A percentile compares a stretch with the other conserved stretches of the same genome.
Conservation (phyloP, 2,888 invertebrate genomes). For the Ptilodon capucinus region DNA sequence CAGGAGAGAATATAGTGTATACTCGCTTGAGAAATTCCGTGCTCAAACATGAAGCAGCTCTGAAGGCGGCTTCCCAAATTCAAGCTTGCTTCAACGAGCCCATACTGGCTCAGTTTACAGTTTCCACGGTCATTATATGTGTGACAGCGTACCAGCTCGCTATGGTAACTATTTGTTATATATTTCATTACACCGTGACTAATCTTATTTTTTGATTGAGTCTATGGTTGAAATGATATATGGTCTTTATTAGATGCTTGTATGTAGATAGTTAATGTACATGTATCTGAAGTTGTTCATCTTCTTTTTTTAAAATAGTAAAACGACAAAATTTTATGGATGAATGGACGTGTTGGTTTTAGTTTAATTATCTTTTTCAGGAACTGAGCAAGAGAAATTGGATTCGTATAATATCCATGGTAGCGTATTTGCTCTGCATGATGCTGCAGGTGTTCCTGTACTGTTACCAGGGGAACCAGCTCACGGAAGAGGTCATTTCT, state of each 20-base stretch:
- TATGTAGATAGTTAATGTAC: too few species aligned
- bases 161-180: constrained; percentile 45
- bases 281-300: too few species aligned
- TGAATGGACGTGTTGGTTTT: neutral
- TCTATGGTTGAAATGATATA: too few species aligned
- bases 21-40: constrained; percentile 41
- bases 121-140: constrained; percentile 71
- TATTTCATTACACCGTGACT: too few species aligned
- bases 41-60: constrained; percentile 46
- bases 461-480: constrained; percentile 73
- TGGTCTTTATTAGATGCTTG: too few species aligned
- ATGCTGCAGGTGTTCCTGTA: constrained; percentile 68
- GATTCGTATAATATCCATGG: constrained; percentile 52
- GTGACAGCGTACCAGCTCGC: constrained; percentile 71
- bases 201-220: too few species aligned
- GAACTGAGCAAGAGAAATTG: constrained; percentile 36
- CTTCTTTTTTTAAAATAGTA: too few species aligned
- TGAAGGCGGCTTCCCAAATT: constrained; percentile 42
- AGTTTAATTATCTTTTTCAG: constrained; percentile 23
- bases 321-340: too few species aligned
- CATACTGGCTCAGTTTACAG: constrained; percentile 65
- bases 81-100: constrained; percentile 58
- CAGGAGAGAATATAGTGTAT: constrained; percentile 29
- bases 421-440: constrained; percentile 57
- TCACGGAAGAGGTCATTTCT: constrained; percentile 69